Base-by-base conservation (phyloP, 1,140 invertebrate genomes). In the Acromyrmex heyeri region DNA sequence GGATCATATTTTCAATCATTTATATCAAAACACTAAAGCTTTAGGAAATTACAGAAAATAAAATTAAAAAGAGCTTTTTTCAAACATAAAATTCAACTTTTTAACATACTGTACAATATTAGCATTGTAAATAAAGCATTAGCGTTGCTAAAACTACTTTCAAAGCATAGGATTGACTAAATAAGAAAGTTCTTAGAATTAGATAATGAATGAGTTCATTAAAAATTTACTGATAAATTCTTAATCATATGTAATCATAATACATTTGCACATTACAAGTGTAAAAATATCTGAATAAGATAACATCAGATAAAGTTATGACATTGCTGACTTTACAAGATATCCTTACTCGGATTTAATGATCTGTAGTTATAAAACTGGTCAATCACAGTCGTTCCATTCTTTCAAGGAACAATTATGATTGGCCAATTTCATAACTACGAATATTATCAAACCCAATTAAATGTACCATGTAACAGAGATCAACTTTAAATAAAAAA, bases 401-500 rank as follows among this genome's bases (percentile, higher is more conserved):
- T 34, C 30, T 34, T 34, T 0, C 0, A 0, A 34, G 30, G 30
- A 7, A 34, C 30, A 34, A 5, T 5, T 34, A 34, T 34, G 30
- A 7, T 34, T 34, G 30, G 30, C 5, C 0, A 34, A 34, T 34
- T 34, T 34, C 30, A 34, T 34, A 34, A 34, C 30, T 34, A 34
- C 0, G 6, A 34, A 34, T 34, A 34, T 34, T 34, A 34, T 34
- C 6, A 34, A 34, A 34, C 0, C 6, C 30, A 3, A 34, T 34
- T 34, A 34, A 34, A 0, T 7, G 5, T 34, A 34, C 30, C 30
- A 6, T 34, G 30, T 34, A 34, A 34, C 30, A 34, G 30, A 34
- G 30, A 59, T n/a, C 21, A 69, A 21, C 55, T 59, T 86, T 21
- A 70, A 48, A 57, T 53, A 70, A 61, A 21, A 50, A 70, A 69